phyloP scores from a whole-genome alignment of 2,113 vertebrate species.

The Catagonus wagneri region DNA sequence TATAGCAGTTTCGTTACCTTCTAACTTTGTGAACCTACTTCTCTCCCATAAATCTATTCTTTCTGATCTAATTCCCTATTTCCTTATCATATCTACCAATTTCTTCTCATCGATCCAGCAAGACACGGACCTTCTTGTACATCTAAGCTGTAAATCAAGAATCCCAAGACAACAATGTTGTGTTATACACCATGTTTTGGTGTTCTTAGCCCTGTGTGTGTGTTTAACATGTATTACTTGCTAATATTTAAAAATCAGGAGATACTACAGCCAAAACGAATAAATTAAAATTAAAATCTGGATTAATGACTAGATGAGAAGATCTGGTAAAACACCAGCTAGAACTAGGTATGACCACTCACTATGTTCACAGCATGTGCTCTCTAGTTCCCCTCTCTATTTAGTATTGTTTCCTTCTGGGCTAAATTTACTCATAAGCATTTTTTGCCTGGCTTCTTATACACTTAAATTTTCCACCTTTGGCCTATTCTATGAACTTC shows the following conservation, averaged over 20 bases:
- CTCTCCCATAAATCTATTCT: not conserved
- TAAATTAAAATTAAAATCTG: not conserved
- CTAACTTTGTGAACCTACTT: not conserved
- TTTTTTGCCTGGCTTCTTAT: not conserved
- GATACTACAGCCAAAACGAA: not conserved
- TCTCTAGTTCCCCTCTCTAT: not conserved
- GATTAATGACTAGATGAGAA: not conserved
- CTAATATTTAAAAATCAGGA: not conserved
- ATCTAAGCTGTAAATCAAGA: not conserved
- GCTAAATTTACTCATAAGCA: not conserved
- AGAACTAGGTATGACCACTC: not conserved
- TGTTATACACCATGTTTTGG: not conserved
- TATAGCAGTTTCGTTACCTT: not conserved
- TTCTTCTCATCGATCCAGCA: not conserved
- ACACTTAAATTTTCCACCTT: not conserved
- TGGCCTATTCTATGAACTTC: not conserved
- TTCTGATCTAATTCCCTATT: not conserved
- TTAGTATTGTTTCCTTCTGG: not conserved
- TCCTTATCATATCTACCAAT: constrained; percentile 37
- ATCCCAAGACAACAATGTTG: not conserved
- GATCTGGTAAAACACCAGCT: not conserved
- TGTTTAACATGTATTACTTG: not conserved
- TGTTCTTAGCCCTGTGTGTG: not conserved
- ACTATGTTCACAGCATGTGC: not conserved
- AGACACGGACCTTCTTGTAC: not conserved